Percentiles rank a stretch among this genome's conserved stretches.
Conservation (phyloP, 2,797 vertebrate species). For the Labroides dimidiatus region DNA sequence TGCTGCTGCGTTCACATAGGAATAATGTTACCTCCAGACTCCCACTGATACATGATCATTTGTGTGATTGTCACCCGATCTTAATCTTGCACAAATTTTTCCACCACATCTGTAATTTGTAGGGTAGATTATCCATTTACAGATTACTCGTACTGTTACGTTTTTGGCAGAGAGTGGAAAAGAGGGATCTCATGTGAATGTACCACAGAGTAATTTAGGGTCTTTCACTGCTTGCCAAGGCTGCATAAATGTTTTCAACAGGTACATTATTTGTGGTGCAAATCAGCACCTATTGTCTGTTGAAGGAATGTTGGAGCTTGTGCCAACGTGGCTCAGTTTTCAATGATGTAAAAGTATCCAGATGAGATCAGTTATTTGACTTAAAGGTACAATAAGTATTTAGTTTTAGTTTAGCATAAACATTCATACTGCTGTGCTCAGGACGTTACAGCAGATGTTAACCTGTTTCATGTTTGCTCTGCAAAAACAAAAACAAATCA, state of each 20-base stretch:
- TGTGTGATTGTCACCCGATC: slow-evolving; percentile 49
- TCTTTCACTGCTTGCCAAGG: slow-evolving; percentile 32
- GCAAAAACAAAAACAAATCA: not conserved
- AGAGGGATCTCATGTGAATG: slow-evolving; percentile 30
- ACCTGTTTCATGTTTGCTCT: slow-evolving; percentile 11
- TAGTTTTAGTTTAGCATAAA: slow-evolving; percentile 28
- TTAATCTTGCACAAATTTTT: slow-evolving; percentile 21
- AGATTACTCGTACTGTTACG: slow-evolving; percentile 5
- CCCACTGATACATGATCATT: slow-evolving; percentile 47
- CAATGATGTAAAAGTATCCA: slow-evolving; percentile 20
- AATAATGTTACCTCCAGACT: slow-evolving; percentile 46
- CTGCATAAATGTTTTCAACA: slow-evolving; percentile 42
- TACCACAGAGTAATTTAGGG: slow-evolving; percentile 48
- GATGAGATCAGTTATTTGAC: slow-evolving; percentile 9
- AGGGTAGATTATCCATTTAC: slow-evolving; percentile 9
- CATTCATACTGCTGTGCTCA: slow-evolving; percentile 19
- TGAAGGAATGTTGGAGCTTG: slow-evolving; percentile 20
- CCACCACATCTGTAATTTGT: slow-evolving; percentile 33
- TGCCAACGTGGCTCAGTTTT: slow-evolving; percentile 10
- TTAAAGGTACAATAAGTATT: slow-evolving; percentile 9
- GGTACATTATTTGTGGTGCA: slow-evolving; percentile 44
- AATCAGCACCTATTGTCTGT: slow-evolving; percentile 52
- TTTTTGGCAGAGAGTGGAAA: slow-evolving; percentile 33
- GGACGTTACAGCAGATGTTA: slow-evolving; percentile 34
- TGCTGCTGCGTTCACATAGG: slow-evolving; percentile 30